phyloP scores from a whole-genome alignment of 2,888 invertebrate genomes.

The Leptinotarsa peninsularis region DNA sequence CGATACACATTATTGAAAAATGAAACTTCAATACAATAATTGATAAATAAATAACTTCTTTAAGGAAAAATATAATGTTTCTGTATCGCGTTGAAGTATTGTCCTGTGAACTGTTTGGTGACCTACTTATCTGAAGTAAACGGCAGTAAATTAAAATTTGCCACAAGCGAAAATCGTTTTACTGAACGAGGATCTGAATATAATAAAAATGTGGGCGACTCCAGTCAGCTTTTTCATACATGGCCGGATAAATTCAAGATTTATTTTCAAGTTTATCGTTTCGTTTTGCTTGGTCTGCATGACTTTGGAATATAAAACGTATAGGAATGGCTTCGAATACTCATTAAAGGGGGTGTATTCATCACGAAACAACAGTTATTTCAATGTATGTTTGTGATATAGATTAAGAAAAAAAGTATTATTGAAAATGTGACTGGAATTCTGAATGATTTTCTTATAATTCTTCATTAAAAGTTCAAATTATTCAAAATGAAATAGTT shows the following conservation, averaged over 20 bases:
- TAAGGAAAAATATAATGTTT: neutral
- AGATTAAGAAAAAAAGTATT: no score
- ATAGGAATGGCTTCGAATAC: neutral
- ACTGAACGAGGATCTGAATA: conserved; percentile 36
- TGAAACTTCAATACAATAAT: no score
- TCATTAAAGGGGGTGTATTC: no score
- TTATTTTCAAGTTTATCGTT: conserved; percentile 23
- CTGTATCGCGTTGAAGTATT: neutral
- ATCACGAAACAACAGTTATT: no score
- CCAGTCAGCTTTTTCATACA: conserved; percentile 32
- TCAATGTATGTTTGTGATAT: no score
- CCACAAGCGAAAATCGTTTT: conserved; percentile 32
- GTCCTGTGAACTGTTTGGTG: neutral
- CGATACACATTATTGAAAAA: no score
- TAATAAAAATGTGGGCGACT: conserved; percentile 37
- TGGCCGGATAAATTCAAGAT: conserved; percentile 32
- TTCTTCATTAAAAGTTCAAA: no score
- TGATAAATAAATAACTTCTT: neutral
- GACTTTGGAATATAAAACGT: conserved; percentile 7
- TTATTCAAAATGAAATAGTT: no score
- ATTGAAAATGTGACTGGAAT: no score
- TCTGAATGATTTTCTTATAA: no score
- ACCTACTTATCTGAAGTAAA: conserved; percentile 8
- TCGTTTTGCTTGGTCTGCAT: neutral
- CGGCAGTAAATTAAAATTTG: conserved; percentile 33